Evolutionary conservation across 2,797 vertebrate genomes (phyloP), one percentile per base, ranked within the genome.

Genomic region (Brachyalestes nurse): DNA sequence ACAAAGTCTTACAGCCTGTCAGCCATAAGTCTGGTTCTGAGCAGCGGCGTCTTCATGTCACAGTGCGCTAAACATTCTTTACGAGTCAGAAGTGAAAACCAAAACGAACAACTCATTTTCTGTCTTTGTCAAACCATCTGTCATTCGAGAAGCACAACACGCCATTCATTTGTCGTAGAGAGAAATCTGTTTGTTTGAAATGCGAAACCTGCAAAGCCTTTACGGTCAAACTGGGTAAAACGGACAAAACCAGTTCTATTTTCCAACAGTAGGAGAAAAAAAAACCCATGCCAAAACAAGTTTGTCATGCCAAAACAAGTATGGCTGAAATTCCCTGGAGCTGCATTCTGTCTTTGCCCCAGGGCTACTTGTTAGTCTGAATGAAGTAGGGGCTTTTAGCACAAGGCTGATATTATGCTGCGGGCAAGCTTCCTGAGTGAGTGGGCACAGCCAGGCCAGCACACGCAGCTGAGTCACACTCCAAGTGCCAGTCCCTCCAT

Each of bases 251-350:
- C 90, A 85, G 88, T 91, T 92, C 70, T 90, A 85, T 82, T 77
- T 82, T 82, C 61, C 72, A 74, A 71, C 53, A 81, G 28, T 4
- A 21, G 40, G 6, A 9, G 17, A 25, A 64, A 69, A 73, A 71
- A 55, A 45, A 6, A 40, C 80, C 89, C 90, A 87, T n/a, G n/a
- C n/a, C n/a, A n/a, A n/a, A n/a, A n/a, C n/a, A 91, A 92, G 92
- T 89, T 87, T 86, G 81, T 89, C 91, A 92, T 92, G 92, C 91
- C 92, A 94, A 95, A 96, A 96, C 93, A 96, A 94, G 91, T 90
- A 93, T 89, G 88, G 86, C 87, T 93, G 92, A 91, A 93, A 92
- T 90, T 94, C 93, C 92, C 89, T 88, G 89, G 90, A 89, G 93
- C 91, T 90, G 91, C 90, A 91, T 94, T 95, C 70, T 91, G 88